Conservation (phyloP, 2,888 invertebrate genomes). For the Lampropteryx suffumata region DNA sequence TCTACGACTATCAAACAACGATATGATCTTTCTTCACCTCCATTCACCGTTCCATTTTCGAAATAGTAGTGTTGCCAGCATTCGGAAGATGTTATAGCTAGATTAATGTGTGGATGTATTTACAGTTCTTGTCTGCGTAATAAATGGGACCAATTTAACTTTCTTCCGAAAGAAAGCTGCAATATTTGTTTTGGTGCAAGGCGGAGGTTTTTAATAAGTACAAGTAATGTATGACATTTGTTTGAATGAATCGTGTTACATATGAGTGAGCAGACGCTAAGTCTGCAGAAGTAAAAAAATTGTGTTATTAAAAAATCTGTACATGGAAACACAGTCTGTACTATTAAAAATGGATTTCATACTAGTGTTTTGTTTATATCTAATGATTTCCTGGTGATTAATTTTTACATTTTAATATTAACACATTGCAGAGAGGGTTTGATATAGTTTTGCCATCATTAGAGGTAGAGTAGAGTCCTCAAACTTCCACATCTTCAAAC, state of each 20-base stretch:
- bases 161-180: neutral
- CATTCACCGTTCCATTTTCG: conserved; percentile 31
- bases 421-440: too few relatives aligned
- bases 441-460: too few relatives aligned
- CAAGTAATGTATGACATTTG: neutral
- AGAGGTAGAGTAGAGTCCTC: too few relatives aligned
- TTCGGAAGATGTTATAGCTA: conserved; percentile 26
- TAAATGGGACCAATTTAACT: conserved; percentile 22
- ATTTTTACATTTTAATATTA: too few relatives aligned
- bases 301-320: too few relatives aligned
- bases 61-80: conserved; percentile 31
- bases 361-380: too few relatives aligned
- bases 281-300: too few relatives aligned
- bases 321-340: too few relatives aligned
- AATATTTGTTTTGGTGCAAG: conserved; percentile 13
- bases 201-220: conserved; percentile 1
- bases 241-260: neutral
- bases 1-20: conserved; percentile 28
- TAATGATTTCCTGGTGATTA: too few relatives aligned
- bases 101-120: conserved; percentile 31
- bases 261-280: too few relatives aligned
- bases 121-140: conserved; percentile 21
- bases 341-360: too few relatives aligned
- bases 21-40: conserved; percentile 21
- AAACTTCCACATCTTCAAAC: too few relatives aligned